Evolutionary conservation across 2,113 vertebrate genomes (phyloP), one percentile per base, ranked within the genome.

Genomic region (Ivindomyrus marchei): DNA sequence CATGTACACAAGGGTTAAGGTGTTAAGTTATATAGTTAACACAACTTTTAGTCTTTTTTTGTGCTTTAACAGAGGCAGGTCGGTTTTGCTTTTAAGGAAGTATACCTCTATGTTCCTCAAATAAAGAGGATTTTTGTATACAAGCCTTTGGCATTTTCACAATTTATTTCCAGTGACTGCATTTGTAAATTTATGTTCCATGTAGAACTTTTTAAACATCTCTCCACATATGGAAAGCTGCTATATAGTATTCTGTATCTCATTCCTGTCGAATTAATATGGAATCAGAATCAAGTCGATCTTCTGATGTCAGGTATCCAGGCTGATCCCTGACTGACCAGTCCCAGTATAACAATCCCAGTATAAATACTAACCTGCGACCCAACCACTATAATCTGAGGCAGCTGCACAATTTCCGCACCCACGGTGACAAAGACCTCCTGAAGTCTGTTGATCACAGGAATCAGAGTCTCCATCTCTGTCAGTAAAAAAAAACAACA

Each of bases 371-470:
- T 93, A 80, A 96, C 96, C 95, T 96, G 95, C 77, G 94, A 95
- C 89, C 96, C 96, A 39, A 97, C 95, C 56, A 96, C 96, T 17
- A 96, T 93, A 85, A 97, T 97, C 93, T 97, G 96, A 66, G 96
- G 96, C 77, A 97, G 95, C 88, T 96, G 95, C 56, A 97, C 93
- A 91, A 94, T 52, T 70, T 97, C 96, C 0, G 95, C 94, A 4
- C 96, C 96, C 84, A 97, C 94, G 0, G 95, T 96, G 90, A 96
- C 95, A 88, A 97, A 96, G 70, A 97, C 96, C 92, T 97, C 96
- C 92, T 97, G 97, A 89, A 97, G 95, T 74, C 96, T 95, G 92
- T 96, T 97, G 89, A 96, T 96, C 87, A 96, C 94, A 66, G 97
- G 96, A 90, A 97, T 96, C 8, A 97, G 93, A 56, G 94, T 95